Conservation (phyloP, 2,113 vertebrate genomes). For the Rhinopomastus cyanomelas region DNA sequence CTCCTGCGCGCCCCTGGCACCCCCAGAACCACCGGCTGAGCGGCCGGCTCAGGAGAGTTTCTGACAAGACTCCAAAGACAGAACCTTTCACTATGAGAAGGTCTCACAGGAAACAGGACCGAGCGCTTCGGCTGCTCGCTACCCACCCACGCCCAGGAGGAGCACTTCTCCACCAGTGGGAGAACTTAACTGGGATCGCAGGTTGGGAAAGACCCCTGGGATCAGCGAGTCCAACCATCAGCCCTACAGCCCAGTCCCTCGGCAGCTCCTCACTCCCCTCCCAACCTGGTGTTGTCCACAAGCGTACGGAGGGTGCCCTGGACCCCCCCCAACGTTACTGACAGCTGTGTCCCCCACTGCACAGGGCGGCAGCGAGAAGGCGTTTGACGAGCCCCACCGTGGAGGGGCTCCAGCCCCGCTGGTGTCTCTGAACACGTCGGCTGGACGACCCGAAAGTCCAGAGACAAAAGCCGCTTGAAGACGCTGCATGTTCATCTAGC, state of each 20-base stretch:
- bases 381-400: neutral
- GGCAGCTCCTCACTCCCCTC: too few relatives aligned
- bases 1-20: too few relatives aligned
- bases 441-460: neutral
- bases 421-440: neutral
- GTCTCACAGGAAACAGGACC: neutral
- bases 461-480: constrained; percentile 39
- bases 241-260: too few relatives aligned
- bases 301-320: too few relatives aligned
- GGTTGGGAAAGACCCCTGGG: too few relatives aligned
- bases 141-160: neutral
- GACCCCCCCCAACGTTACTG: too few relatives aligned
- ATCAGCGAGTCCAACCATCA: too few relatives aligned
- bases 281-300: too few relatives aligned
- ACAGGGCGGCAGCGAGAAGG: neutral
- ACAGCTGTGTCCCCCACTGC: too few relatives aligned
- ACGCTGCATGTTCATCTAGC: constrained; percentile 46
- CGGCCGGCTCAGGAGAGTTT: neutral
- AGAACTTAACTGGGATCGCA: neutral
- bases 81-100: constrained; percentile 3
- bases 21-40: too few relatives aligned
- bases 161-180: constrained; percentile 9
- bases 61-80: neutral
- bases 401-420: neutral
- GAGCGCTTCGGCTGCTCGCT: neutral